phyloP scores from a whole-genome alignment of 35 echinoderm and acorn worm species.

The Ophioderma brevispina region DNA sequence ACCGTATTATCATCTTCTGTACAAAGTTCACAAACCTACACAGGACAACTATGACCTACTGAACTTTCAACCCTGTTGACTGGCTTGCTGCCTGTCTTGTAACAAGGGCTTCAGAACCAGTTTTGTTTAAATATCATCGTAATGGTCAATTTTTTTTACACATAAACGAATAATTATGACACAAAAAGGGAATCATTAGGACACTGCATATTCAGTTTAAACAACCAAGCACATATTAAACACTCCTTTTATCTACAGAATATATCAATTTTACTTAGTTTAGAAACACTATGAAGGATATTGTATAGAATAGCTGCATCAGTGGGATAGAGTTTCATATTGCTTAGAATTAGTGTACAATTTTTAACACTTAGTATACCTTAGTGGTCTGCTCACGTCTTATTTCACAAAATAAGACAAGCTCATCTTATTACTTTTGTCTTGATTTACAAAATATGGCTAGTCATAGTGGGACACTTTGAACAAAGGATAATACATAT shows the following conservation, averaged over 20 bases:
- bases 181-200: neutral
- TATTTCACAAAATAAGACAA: neutral
- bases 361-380: too few relatives aligned
- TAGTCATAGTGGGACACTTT: too few relatives aligned
- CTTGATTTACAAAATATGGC: neutral
- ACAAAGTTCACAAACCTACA: neutral
- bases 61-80: neutral
- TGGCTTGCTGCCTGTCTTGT: neutral
- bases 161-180: neutral
- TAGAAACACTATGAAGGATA: slow-evolving; percentile 9
- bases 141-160: neutral
- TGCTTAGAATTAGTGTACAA: neutral
- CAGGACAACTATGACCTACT: neutral
- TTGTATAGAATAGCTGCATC: slow-evolving; percentile 1
- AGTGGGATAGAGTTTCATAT: neutral
- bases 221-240: neutral
- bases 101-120: too few relatives aligned
- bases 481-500: neutral
- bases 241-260: slow-evolving; percentile 2
- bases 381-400: neutral
- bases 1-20: neutral
- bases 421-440: neutral
- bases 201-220: neutral
- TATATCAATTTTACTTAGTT: neutral
- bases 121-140: neutral